Percentiles rank a stretch among this genome's conserved stretches.
Conservation (phyloP, 2,888 invertebrate genomes). For the Zootermopsis nevadensis region DNA sequence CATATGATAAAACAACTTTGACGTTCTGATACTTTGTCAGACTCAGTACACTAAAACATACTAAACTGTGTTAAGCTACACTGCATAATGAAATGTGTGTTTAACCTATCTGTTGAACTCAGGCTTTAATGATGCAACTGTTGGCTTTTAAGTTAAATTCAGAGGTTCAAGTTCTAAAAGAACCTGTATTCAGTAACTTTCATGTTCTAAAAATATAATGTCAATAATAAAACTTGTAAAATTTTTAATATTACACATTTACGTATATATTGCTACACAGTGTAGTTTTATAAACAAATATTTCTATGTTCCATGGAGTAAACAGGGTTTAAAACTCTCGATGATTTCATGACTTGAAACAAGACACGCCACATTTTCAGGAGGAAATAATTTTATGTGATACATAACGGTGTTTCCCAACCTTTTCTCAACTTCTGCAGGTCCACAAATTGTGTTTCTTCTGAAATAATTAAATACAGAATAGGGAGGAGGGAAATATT, state of each 20-base stretch:
- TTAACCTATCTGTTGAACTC: no score
- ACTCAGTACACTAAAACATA: no score
- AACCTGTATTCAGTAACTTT: neutral
- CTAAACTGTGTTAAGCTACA: no score
- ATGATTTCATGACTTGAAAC: neutral
- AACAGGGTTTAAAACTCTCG: conserved; percentile 9
- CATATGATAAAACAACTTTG: no score
- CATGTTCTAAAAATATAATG: neutral
- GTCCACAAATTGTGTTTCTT: neutral
- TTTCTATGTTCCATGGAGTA: conserved; percentile 19
- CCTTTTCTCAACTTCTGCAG: neutral
- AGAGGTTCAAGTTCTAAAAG: neutral
- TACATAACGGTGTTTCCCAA: neutral
- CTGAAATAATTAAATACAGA: neutral
- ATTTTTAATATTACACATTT: neutral
- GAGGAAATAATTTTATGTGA: neutral
- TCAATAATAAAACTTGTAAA: neutral
- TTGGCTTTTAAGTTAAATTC: no score
- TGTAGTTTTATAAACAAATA: neutral
- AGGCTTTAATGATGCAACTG: no score
- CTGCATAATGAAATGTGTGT: no score
- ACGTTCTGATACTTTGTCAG: no score
- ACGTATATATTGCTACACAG: neutral
- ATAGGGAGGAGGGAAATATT: neutral
- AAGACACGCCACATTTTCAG: neutral